Conservation (phyloP, 2,113 vertebrate genomes). For the Gallinago media region DNA sequence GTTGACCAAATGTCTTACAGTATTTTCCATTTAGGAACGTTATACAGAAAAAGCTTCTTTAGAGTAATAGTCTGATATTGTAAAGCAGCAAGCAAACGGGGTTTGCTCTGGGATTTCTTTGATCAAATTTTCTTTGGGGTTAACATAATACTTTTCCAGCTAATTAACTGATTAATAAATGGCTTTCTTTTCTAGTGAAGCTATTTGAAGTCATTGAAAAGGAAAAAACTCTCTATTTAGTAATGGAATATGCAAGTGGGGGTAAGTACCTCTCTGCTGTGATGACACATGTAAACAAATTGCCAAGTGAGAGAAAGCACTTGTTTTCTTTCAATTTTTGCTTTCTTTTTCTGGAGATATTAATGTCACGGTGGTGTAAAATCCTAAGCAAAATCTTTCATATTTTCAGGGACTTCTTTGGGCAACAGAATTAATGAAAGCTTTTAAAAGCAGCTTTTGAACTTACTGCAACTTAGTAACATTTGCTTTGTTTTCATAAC, state of each 20-base stretch:
- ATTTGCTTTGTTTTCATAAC: background rate
- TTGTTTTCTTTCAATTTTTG: background rate
- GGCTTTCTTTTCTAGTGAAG: constrained; percentile 82
- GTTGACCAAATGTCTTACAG: background rate
- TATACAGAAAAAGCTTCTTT: background rate
- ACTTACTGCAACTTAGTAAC: background rate
- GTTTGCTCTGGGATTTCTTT: background rate
- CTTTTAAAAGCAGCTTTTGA: background rate
- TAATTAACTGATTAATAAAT: background rate
- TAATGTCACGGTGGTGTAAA: background rate
- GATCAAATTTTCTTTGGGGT: background rate
- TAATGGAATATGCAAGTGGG: constrained; percentile 97
- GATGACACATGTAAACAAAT: background rate
- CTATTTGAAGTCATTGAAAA: constrained; percentile 98
- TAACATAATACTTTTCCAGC: background rate
- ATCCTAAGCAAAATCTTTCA: background rate
- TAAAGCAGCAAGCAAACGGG: background rate
- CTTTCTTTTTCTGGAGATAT: background rate
- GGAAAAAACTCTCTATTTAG: constrained; percentile 96
- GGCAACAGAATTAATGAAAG: background rate
- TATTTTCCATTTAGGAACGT: background rate
- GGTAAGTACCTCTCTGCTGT: constrained; percentile 81
- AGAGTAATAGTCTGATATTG: background rate
- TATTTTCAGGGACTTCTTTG: background rate
- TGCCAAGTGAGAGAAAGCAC: background rate